Percentiles rank a stretch among this genome's conserved stretches.
phyloP scores from a whole-genome alignment of 2,113 vertebrate genomes.

The Gavialis gangeticus region DNA sequence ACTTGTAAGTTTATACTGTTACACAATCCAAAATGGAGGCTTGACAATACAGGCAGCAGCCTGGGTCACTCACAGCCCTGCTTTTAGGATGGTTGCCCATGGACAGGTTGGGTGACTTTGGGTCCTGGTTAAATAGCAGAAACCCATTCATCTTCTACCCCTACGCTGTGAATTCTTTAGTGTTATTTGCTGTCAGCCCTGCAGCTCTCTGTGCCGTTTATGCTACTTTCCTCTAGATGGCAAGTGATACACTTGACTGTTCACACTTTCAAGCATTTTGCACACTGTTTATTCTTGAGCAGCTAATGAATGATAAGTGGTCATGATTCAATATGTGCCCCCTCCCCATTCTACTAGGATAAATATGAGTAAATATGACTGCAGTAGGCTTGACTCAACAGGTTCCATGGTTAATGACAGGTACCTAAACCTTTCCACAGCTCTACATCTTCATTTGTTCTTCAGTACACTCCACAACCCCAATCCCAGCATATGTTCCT shows the following conservation, averaged over 20 bases:
- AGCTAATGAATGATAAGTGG: not conserved
- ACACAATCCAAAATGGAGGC: not conserved
- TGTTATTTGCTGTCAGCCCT: not conserved
- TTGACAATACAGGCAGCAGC: not conserved
- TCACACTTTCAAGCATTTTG: not conserved
- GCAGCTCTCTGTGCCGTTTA: not conserved
- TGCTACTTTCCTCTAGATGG: not conserved
- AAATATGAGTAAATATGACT: not conserved
- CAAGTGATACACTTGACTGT: not conserved
- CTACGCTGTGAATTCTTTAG: not conserved
- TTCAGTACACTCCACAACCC: not conserved
- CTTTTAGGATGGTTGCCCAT: not conserved
- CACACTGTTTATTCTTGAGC: not conserved
- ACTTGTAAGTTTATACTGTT: not conserved
- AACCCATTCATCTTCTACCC: not conserved
- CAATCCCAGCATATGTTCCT: not conserved
- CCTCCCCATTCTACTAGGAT: too few relatives aligned
- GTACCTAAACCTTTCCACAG: not conserved
- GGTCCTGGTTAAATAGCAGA: not conserved
- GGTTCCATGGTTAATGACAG: not conserved
- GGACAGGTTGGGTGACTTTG: not conserved
- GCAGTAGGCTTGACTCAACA: not conserved
- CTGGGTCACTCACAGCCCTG: accelerated
- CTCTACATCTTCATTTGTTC: not conserved
- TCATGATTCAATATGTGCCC: not conserved